These are phyloP conservation scores for Dione vanillae DNA, from an alignment of 2,888 invertebrate species.

Conservation along the genomic window DNA sequence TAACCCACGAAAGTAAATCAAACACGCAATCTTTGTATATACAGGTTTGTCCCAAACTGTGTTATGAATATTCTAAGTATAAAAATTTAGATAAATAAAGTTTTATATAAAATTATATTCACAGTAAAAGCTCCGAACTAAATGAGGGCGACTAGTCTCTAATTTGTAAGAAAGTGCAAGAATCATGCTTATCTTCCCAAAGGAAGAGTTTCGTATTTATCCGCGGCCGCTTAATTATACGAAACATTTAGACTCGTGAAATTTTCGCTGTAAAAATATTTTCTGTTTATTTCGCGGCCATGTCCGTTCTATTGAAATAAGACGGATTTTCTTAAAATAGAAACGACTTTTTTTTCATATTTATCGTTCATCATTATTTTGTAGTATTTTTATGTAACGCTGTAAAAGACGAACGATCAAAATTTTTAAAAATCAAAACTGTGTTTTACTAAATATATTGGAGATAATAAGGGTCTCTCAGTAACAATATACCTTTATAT, in stretches of 20 bases:
- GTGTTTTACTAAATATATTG: no score
- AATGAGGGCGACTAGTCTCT: conserved; percentile 14
- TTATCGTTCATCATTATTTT: conserved; percentile 7
- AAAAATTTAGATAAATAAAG: neutral
- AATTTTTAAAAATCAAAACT: no score
- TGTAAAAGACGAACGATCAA: no score
- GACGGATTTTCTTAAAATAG: conserved; percentile 10
- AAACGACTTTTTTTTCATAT: neutral
- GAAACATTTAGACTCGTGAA: conserved; percentile 43
- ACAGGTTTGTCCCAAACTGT: no score
- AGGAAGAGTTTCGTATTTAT: conserved; percentile 29
- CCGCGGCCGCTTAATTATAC: conserved; percentile 45
- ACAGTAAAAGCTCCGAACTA: neutral
- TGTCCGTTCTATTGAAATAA: conserved; percentile 11
- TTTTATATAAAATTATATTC: neutral
- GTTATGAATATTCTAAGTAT: neutral
- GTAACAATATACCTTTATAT: no score
- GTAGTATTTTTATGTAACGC: neutral
- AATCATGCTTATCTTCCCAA: conserved; percentile 35
- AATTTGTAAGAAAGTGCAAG: conserved; percentile 33
- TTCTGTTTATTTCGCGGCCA: conserved; percentile 17
- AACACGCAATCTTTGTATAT: no score
- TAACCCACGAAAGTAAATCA: no score
- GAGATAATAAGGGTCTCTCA: no score
- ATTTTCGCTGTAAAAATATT: conserved; percentile 36